phyloP scores from a whole-genome alignment of 2,888 invertebrate species.

The Pyrocoelia pectoralis region DNA sequence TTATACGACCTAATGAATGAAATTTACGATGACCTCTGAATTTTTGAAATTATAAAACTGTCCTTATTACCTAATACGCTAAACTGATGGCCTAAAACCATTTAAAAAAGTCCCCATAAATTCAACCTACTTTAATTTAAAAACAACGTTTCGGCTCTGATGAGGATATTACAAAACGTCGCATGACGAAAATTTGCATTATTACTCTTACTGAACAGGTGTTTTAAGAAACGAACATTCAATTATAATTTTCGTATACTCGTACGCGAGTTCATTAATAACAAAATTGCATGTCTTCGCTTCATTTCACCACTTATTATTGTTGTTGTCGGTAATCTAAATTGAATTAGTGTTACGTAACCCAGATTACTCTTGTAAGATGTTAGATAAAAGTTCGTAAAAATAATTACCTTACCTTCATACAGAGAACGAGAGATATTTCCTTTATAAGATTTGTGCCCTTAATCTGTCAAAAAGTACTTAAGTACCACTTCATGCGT shows the following conservation, averaged over 20 bases:
- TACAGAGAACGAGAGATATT: not conserved
- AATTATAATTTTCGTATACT: too few species aligned
- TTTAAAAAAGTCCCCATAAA: too few species aligned
- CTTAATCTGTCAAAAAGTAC: not conserved
- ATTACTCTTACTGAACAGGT: too few species aligned
- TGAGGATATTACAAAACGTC: not conserved
- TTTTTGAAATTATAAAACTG: not conserved
- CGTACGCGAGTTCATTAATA: too few species aligned
- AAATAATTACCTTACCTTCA: not conserved
- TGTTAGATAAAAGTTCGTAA: not conserved
- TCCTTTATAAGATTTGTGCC: not conserved
- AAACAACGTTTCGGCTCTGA: too few species aligned
- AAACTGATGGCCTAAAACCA: not conserved
- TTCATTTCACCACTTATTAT: too few species aligned
- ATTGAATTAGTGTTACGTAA: too few species aligned
- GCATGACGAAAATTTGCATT: not conserved
- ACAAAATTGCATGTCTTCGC: too few species aligned
- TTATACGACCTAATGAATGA: not conserved
- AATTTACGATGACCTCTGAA: constrained; percentile 2
- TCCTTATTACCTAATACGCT: constrained; percentile 11
- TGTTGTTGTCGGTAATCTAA: too few species aligned
- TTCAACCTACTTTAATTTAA: too few species aligned
- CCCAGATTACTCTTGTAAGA: too few species aligned
- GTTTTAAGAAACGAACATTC: too few species aligned
- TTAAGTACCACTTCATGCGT: not conserved